Evolutionary conservation across 2,113 vertebrate species (phyloP).

Genomic region (Spheniscus mendiculus): DNA sequence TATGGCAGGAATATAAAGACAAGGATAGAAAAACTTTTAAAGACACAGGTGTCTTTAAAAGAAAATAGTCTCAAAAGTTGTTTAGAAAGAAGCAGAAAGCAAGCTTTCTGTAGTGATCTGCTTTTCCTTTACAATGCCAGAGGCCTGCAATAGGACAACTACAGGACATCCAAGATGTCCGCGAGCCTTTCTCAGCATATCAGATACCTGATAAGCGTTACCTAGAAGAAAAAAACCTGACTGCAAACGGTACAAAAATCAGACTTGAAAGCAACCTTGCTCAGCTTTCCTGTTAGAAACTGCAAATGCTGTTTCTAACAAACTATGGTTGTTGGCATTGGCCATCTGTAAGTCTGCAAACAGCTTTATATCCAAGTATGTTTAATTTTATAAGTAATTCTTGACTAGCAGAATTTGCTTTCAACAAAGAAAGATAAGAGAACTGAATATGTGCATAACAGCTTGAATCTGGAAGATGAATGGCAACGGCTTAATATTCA

Average conservation of each 20-base stretch:
- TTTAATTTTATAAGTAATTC: background rate
- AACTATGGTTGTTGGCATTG: background rate
- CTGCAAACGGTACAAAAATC: background rate
- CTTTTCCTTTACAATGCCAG: background rate
- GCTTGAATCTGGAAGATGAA: background rate
- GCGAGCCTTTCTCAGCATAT: background rate
- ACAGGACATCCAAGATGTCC: background rate
- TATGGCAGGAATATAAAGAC: background rate
- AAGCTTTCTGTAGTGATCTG: background rate
- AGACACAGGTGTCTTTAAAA: background rate
- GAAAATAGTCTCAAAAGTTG: background rate
- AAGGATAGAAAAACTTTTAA: background rate
- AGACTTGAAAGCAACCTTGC: background rate
- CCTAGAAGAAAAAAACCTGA: background rate
- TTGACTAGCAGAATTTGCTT: background rate
- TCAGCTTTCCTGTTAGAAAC: background rate
- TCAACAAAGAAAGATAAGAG: background rate
- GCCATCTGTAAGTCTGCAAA: background rate
- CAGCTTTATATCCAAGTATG: background rate
- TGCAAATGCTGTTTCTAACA: background rate
- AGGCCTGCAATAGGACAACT: background rate
- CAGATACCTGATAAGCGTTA: accelerated
- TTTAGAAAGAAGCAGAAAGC: background rate
- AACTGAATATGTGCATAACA: background rate
- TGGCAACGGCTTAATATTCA: background rate